phyloP scores from a whole-genome alignment of 2,888 invertebrate species.

The Tuberolachnus salignus region DNA sequence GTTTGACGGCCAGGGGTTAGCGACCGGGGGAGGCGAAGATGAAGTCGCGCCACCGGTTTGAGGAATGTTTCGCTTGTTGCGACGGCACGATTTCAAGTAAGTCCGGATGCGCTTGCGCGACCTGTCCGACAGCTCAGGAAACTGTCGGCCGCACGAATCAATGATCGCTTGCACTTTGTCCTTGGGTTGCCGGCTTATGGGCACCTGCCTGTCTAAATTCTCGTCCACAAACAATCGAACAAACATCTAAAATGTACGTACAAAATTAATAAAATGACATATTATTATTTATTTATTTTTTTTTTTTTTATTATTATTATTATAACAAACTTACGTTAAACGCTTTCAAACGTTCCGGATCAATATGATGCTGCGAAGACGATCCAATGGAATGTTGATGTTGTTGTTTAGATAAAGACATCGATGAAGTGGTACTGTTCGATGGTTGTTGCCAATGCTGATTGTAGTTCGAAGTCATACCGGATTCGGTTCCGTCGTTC shows the following conservation, averaged over 20 bases:
- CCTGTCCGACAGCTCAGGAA: constrained; percentile 94
- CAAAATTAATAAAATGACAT: not conserved
- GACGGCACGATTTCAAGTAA: constrained; percentile 91
- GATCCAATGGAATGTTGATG: constrained; percentile 7
- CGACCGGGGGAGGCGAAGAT: constrained; percentile 61
- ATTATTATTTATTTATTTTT: not conserved
- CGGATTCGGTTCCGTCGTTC: constrained; percentile 16
- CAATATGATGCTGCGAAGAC: constrained; percentile 74
- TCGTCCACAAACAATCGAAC: constrained; percentile 95
- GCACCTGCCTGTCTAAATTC: constrained; percentile 93
- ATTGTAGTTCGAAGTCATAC: not conserved
- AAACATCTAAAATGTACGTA: constrained; percentile 82
- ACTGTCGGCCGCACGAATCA: constrained; percentile 94
- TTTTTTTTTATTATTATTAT: not conserved
- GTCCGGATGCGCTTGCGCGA: constrained; percentile 93
- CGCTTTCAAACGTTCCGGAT: constrained; percentile 93
- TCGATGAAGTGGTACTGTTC: not conserved
- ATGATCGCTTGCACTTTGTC: constrained; percentile 98
- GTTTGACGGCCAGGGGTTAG: constrained; percentile 42
- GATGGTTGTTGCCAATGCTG: constrained; percentile 41
- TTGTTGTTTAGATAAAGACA: constrained; percentile 1
- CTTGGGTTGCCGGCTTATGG: constrained; percentile 96
- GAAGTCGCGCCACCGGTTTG: constrained; percentile 80
- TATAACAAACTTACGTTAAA: constrained; percentile 78
- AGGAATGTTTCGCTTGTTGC: constrained; percentile 79